Conservation (phyloP, 2,797 vertebrate species). For the Enteromius trimaculatus region DNA sequence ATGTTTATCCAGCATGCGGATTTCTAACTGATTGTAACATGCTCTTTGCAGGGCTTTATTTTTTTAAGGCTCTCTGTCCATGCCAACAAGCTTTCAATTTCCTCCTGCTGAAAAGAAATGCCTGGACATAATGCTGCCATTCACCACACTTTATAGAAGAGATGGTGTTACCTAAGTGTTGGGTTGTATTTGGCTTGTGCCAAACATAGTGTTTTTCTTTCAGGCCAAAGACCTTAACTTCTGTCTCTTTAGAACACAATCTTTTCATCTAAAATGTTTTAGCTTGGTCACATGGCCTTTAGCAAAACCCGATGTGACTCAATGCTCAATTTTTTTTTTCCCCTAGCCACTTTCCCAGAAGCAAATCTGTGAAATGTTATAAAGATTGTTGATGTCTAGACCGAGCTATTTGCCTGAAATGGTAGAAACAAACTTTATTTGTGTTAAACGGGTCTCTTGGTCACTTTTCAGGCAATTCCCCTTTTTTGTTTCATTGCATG, state of each 20-base stretch:
- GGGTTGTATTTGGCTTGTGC: background rate
- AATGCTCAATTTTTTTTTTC: background rate
- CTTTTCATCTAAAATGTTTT: slow-evolving; percentile 13
- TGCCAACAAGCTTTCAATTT: slow-evolving; percentile 22
- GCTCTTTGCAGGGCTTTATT: background rate
- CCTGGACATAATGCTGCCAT: slow-evolving; percentile 16
- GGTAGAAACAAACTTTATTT: slow-evolving; percentile 17
- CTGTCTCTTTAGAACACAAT: slow-evolving; percentile 4
- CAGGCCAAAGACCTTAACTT: slow-evolving; percentile 4
- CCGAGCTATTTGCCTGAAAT: too few relatives aligned
- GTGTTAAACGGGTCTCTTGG: slow-evolving; percentile 19
- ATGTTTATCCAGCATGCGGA: background rate
- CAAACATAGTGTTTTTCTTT: slow-evolving; percentile 9
- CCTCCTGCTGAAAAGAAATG: slow-evolving; percentile 23
- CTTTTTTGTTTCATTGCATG: background rate
- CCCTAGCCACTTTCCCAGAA: background rate
- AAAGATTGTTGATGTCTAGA: slow-evolving; percentile 31
- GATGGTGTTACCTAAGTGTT: background rate
- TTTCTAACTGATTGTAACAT: background rate
- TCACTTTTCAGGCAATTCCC: background rate
- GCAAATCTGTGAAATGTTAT: slow-evolving; percentile 21
- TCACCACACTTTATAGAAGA: background rate
- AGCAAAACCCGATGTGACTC: background rate
- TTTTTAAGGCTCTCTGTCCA: background rate
- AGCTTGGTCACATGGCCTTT: background rate